These are phyloP conservation scores for Aulostomus chinensis DNA, from an alignment of 2,797 vertebrate species.

Conservation along the genomic window DNA sequence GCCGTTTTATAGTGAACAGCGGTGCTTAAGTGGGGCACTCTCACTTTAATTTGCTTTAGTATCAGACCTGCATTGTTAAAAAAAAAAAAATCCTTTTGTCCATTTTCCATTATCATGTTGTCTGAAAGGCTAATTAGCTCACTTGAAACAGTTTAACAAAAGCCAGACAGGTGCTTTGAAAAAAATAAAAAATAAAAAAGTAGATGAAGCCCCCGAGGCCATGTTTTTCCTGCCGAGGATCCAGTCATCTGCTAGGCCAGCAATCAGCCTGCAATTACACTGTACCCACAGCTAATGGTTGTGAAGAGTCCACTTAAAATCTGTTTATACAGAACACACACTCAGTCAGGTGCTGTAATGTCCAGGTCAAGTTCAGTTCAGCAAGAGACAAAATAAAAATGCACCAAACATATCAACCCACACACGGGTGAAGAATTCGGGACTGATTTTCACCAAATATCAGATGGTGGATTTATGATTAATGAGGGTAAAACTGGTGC, in stretches of 20 bases:
- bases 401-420: slow-evolving; percentile 3
- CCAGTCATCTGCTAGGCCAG: slow-evolving; percentile 54
- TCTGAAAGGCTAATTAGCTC: slow-evolving; percentile 61
- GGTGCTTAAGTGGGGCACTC: slow-evolving; percentile 40
- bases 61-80: slow-evolving; percentile 43
- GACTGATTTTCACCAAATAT: background rate
- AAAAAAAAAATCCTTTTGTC: slow-evolving; percentile 48
- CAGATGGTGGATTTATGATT: background rate
- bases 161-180: slow-evolving; percentile 52
- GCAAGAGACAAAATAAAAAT: slow-evolving; percentile 24
- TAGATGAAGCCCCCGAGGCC: slow-evolving; percentile 30
- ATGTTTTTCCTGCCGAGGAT: slow-evolving; percentile 39
- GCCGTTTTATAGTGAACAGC: slow-evolving; percentile 39
- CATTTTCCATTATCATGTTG: slow-evolving; percentile 42
- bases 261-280: slow-evolving; percentile 62
- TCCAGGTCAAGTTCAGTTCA: slow-evolving; percentile 24
- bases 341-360: slow-evolving; percentile 14
- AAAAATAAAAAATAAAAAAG: slow-evolving; percentile 20
- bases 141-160: slow-evolving; percentile 59
- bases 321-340: slow-evolving; percentile 26
- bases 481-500: background rate
- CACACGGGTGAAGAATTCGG: background rate
- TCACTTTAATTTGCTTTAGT: slow-evolving; percentile 42
- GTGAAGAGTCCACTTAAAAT: slow-evolving; percentile 63
- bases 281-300: slow-evolving; percentile 68